These are phyloP conservation scores for Todiramphus chloris DNA, from an alignment of 2,113 vertebrate genomes.

Conservation along the genomic window DNA sequence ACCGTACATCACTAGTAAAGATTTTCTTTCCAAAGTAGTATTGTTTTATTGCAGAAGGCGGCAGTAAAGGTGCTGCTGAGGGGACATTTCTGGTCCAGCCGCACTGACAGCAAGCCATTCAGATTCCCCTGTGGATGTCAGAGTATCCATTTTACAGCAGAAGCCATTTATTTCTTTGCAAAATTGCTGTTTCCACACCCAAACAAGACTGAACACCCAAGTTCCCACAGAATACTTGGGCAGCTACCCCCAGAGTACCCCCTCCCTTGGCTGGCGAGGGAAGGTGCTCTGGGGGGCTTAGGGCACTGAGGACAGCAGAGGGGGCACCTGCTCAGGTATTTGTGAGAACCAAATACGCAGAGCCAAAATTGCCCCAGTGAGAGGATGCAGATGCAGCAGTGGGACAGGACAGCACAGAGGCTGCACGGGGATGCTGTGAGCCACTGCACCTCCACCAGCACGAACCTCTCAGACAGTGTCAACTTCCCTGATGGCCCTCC, in stretches of 20 bases:
- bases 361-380: rapidly evolving
- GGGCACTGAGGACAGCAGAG: neutral
- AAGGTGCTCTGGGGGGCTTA: rapidly evolving
- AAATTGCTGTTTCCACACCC: neutral
- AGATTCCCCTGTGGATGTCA: neutral
- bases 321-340: neutral
- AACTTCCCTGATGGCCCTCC: neutral
- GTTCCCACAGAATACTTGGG: neutral
- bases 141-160: neutral
- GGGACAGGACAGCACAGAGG: neutral
- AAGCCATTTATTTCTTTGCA: conserved; percentile 31
- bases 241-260: neutral
- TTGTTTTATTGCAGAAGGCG: neutral
- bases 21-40: conserved; percentile 10
- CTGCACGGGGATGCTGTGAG: neutral
- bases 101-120: neutral
- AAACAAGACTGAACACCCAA: neutral
- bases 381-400: neutral
- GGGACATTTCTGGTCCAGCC: neutral
- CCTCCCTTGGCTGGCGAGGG: rapidly evolving
- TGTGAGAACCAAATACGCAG: neutral
- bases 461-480: neutral
- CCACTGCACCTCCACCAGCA: too few relatives aligned
- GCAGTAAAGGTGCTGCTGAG: neutral
- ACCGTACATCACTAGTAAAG: neutral